Conservation (phyloP, 2,113 vertebrate species). For the Dendrocopos noguchii region DNA sequence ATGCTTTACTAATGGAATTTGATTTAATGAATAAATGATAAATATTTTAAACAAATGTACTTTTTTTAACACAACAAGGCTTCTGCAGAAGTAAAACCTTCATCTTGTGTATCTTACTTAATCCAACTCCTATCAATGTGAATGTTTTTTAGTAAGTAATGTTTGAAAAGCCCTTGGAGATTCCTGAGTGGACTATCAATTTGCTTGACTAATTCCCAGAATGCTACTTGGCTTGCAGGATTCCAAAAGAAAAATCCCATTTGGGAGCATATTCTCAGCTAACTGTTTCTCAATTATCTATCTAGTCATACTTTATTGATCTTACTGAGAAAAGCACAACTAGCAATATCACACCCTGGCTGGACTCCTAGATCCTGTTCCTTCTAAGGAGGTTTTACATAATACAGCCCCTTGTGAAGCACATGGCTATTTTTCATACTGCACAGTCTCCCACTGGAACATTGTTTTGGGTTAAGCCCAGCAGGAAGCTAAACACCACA, state of each 20-base stretch:
- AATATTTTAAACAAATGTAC: neutral
- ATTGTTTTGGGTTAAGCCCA: neutral
- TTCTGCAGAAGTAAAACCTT: neutral
- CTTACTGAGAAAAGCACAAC: neutral
- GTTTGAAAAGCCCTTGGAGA: conserved; percentile 30
- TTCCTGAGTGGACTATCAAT: conserved; percentile 43
- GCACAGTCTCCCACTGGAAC: neutral
- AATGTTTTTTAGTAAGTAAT: neutral
- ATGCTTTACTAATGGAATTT: neutral
- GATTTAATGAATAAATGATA: neutral
- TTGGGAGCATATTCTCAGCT: conserved; percentile 36
- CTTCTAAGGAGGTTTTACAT: neutral
- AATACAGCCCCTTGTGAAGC: neutral
- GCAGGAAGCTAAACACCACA: neutral
- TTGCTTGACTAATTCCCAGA: conserved; percentile 40
- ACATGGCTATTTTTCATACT: neutral
- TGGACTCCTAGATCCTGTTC: neutral
- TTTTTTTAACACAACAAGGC: neutral
- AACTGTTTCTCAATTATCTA: conserved; percentile 48
- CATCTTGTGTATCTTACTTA: neutral
- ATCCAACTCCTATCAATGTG: neutral
- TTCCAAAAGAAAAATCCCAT: conserved; percentile 36
- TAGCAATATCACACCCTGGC: neutral
- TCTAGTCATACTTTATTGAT: conserved; percentile 28
- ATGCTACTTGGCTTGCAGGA: neutral